Conservation (phyloP, 35 echinoderm and acorn worm species). For the Patiria miniata region DNA sequence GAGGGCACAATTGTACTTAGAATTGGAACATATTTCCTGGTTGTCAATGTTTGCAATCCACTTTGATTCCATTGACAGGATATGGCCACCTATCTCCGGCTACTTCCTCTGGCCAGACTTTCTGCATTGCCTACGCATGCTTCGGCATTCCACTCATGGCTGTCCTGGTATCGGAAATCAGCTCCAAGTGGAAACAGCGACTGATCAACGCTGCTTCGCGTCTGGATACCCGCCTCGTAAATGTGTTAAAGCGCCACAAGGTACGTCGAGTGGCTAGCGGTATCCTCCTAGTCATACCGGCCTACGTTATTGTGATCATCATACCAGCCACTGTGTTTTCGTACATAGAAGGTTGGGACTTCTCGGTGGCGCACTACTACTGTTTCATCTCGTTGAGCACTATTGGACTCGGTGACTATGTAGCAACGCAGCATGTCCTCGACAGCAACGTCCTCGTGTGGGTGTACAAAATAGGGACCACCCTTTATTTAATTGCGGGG, state of each 20-base stretch:
- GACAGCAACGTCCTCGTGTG: not conserved
- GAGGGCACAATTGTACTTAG: too few species aligned
- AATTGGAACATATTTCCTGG: too few species aligned
- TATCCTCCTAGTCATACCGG: constrained; percentile 17
- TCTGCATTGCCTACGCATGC: constrained; percentile 44
- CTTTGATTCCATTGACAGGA: too few species aligned
- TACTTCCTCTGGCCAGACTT: constrained; percentile 32
- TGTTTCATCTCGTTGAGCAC: constrained; percentile 72
- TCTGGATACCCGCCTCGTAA: not conserved
- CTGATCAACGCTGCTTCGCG: not conserved
- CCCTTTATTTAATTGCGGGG: constrained; percentile 30
- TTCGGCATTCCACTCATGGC: constrained; percentile 55
- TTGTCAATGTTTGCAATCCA: too few species aligned
- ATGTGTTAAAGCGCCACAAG: not conserved
- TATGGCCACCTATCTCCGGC: constrained; percentile 57
- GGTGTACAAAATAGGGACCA: constrained; percentile 38
- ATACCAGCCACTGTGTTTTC: constrained; percentile 41
- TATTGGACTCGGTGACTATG: constrained; percentile 68
- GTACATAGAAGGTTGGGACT: constrained; percentile 59
- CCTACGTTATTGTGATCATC: constrained; percentile 40
- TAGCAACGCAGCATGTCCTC: constrained; percentile 6
- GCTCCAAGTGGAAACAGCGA: constrained; percentile 1
- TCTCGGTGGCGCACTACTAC: constrained; percentile 45
- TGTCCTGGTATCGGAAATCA: constrained; percentile 32
- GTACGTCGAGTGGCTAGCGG: constrained; percentile 13